Base-by-base conservation (phyloP, 2,888 invertebrate genomes). In the Tuta absoluta region DNA sequence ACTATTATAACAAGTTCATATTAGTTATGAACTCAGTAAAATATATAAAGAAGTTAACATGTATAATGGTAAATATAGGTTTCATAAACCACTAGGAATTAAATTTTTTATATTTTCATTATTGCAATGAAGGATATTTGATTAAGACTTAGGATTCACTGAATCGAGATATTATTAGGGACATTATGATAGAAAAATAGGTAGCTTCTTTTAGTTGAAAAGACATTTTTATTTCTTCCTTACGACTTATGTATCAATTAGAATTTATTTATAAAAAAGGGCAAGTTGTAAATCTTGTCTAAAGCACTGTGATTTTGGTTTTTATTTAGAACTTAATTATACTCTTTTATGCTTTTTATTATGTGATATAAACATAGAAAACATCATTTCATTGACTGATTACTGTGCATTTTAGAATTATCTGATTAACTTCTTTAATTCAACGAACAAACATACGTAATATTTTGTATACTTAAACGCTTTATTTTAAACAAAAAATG, bases 261-360 rank as follows among this genome's bases (percentile, higher is more conserved):
- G 82, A 85, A 84, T 81, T 88, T 89, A 88, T 90, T 89, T 89
- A 83, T 80, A 79, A 80, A 81, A 84, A 82, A 77, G 83, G 90
- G 76, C 91, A 85, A 86, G 86, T 87, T 88, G 76, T 79, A 79
- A 89, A 86, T 84, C 82, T 89, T 87, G 89, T 89, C 89, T 84
- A 79, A 78, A 78, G 85, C 78, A 85, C 91, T 91, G 91, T 91
- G 91, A 91, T 91, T 91, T 91, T 88, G 88, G 88, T 90, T 89
- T 56, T 89, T 90, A 90, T 85, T 85, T 86, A 87, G 86, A 79
- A 76, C 78, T 84, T 90, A 90, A 85, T 85, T 81, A 81, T 82
- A 84, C 78, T 78, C 80, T 82, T 82, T 72, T 62, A 85, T 87
- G 86, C 87, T 90, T 89, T 61, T 82, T 83, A 81, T 82, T 84